phyloP scores from a whole-genome alignment of 2,888 invertebrate genomes.

The Thera britannica region DNA sequence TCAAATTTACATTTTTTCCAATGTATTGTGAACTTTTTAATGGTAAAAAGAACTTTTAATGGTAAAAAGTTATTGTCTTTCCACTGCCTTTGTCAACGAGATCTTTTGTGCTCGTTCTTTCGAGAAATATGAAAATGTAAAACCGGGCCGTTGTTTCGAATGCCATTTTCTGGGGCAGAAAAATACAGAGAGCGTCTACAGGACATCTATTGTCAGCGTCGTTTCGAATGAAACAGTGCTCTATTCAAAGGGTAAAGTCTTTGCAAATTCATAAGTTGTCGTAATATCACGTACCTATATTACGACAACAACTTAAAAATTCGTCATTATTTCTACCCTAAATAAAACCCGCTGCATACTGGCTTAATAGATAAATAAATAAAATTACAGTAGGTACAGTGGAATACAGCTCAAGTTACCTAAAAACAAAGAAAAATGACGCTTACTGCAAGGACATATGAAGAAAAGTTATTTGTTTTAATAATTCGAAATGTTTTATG shows the following conservation, averaged over 20 bases:
- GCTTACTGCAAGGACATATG: too few species aligned
- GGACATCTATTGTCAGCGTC: slow-evolving; percentile 22
- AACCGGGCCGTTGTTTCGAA: slow-evolving; percentile 27
- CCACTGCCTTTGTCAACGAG: slow-evolving; percentile 44
- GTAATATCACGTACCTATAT: too few species aligned
- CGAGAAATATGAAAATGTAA: slow-evolving; percentile 33
- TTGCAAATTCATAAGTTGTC: neutral
- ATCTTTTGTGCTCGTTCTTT: slow-evolving; percentile 44
- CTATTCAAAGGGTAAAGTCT: slow-evolving; percentile 9
- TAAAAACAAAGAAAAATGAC: too few species aligned
- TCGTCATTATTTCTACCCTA: too few species aligned
- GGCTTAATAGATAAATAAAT: too few species aligned
- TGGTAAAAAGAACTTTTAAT: slow-evolving; percentile 43
- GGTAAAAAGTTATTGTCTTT: slow-evolving; percentile 59
- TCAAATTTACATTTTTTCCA: slow-evolving; percentile 44
- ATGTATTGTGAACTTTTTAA: slow-evolving; percentile 52
- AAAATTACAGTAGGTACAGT: too few species aligned
- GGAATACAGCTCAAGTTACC: too few species aligned
- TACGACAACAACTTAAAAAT: too few species aligned
- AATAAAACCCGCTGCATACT: too few species aligned
- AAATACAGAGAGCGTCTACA: slow-evolving; percentile 24
- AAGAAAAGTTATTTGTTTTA: neutral
- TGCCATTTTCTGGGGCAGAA: slow-evolving; percentile 28
- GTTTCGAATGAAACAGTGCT: neutral
- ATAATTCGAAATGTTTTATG: slow-evolving; percentile 5